Percentiles rank a stretch among this genome's conserved stretches.
These are phyloP conservation scores for Arizona elegans DNA, from an alignment of 2,113 vertebrate species.

Conservation along the genomic window DNA sequence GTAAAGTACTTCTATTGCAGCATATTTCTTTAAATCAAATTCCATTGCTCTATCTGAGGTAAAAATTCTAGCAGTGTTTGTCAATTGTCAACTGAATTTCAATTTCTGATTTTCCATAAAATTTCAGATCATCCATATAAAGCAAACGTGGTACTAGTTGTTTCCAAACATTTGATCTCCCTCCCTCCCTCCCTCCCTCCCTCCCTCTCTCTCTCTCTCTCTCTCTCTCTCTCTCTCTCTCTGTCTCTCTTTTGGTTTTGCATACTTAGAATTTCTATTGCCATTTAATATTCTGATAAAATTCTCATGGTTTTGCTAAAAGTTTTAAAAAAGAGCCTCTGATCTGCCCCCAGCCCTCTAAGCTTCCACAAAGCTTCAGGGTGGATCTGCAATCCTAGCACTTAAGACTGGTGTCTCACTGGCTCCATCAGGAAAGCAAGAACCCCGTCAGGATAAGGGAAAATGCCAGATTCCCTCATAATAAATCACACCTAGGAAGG, in stretches of 20 bases:
- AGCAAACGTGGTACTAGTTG: not conserved
- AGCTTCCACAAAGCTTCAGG: not conserved
- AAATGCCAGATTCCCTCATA: not conserved
- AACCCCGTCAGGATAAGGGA: not conserved
- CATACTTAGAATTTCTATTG: not conserved
- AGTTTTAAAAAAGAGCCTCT: not conserved
- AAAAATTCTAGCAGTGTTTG: too few relatives aligned
- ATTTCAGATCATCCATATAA: not conserved
- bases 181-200: not conserved
- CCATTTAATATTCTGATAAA: not conserved
- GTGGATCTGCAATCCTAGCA: not conserved
- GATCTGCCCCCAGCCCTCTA: too few relatives aligned
- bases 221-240: too few relatives aligned
- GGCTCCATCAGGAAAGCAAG: not conserved
- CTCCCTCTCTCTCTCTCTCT: not conserved
- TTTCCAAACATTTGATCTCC: not conserved
- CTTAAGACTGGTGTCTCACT: not conserved
- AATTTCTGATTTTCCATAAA: too few relatives aligned
- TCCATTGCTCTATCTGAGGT: too few relatives aligned
- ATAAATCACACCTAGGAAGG: too few relatives aligned
- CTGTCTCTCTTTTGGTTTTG: not conserved
- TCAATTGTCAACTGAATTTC: too few relatives aligned
- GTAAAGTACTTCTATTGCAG: too few relatives aligned
- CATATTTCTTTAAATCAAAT: too few relatives aligned
- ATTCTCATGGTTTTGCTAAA: not conserved